Evolutionary conservation across 2,888 invertebrate species (phyloP).

Genomic region (Dendrolimus houi): DNA sequence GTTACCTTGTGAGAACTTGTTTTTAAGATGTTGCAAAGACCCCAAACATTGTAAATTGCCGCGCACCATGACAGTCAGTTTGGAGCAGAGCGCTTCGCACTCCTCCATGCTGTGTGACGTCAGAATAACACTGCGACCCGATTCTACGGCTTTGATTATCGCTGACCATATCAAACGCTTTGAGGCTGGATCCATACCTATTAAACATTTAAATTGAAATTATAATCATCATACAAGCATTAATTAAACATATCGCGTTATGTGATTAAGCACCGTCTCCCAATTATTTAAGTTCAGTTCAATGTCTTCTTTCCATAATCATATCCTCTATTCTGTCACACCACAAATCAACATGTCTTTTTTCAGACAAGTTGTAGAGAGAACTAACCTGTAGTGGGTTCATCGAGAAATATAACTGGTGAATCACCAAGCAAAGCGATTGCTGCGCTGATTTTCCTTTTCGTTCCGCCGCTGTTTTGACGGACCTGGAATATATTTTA

Average conservation of each 20-base stretch:
- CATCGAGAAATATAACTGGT: constrained; percentile 81
- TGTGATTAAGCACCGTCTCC: too few species aligned
- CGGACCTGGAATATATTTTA: constrained; percentile 41
- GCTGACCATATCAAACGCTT: constrained; percentile 88
- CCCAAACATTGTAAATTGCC: constrained; percentile 83
- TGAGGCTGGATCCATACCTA: constrained; percentile 89
- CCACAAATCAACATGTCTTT: too few species aligned
- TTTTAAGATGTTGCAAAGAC: constrained; percentile 79
- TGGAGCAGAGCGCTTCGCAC: constrained; percentile 87
- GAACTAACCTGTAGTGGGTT: constrained; percentile 75
- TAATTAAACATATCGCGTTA: too few species aligned
- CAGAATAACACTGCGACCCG: constrained; percentile 85
- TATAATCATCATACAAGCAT: too few species aligned
- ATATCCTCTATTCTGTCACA: too few species aligned
- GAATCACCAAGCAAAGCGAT: constrained; percentile 83
- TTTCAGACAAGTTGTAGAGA: too few species aligned
- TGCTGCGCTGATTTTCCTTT: constrained; percentile 84
- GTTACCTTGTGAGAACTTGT: constrained; percentile 75
- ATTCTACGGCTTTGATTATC: constrained; percentile 71
- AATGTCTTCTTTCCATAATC: too few species aligned
- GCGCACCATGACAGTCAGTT: constrained; percentile 87
- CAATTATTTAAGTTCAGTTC: too few species aligned
- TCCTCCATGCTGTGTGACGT: constrained; percentile 83
- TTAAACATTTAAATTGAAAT: too few species aligned
- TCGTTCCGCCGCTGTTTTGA: constrained; percentile 85